Evolutionary conservation across 2,113 vertebrate species (phyloP).

Genomic region (Cromileptes altivelis): DNA sequence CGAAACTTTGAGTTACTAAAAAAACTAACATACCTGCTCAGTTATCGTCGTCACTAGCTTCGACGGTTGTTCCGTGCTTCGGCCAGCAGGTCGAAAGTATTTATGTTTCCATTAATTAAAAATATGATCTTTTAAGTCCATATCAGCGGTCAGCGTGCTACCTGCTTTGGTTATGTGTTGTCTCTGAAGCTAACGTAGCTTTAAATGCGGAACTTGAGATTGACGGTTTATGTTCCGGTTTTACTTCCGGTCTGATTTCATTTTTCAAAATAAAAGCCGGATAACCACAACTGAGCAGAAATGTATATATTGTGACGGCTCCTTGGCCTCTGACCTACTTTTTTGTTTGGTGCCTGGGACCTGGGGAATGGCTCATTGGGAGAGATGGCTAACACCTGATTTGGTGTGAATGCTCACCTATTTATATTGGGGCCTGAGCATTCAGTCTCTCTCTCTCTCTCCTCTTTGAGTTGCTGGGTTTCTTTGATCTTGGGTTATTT

Average conservation of each 20-base stretch:
- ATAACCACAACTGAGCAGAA: neutral
- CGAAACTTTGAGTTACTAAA: conserved; percentile 57
- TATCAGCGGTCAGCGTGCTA: rapidly evolving
- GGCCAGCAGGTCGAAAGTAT: rapidly evolving
- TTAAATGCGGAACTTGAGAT: conserved; percentile 41
- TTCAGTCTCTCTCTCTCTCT: too few species aligned
- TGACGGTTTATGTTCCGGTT: neutral
- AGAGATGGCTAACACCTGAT: too few species aligned
- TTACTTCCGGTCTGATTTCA: neutral
- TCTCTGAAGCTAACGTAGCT: conserved; percentile 27
- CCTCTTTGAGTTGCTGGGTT: too few species aligned
- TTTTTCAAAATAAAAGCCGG: conserved; percentile 42
- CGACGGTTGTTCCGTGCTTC: neutral
- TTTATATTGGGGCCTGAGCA: too few species aligned
- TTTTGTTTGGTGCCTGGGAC: too few species aligned
- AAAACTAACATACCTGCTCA: neutral
- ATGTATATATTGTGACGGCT: too few species aligned
- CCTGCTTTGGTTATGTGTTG: rapidly evolving
- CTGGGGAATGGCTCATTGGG: too few species aligned
- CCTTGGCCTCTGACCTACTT: too few species aligned
- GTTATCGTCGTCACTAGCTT: neutral
- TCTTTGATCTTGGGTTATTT: too few species aligned
- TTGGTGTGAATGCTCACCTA: too few species aligned
- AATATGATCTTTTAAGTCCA: neutral
- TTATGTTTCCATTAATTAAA: neutral